Evolutionary conservation across 2,888 invertebrate genomes (phyloP).

Genomic region (Hyppa rectilinea): DNA sequence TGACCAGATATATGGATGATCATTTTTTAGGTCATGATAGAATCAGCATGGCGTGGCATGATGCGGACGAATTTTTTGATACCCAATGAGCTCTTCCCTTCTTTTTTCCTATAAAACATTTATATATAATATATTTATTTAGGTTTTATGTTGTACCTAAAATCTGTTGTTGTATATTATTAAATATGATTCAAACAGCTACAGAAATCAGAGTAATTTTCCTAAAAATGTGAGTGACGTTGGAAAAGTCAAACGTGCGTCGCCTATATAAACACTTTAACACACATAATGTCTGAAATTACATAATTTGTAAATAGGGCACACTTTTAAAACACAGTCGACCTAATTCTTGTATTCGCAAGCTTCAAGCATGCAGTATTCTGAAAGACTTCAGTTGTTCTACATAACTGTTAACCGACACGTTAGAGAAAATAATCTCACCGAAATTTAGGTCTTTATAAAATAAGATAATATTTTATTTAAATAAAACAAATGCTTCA

Average conservation of each 20-base stretch:
- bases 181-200: too few relatives aligned
- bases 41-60: too few relatives aligned
- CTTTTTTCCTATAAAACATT: too few relatives aligned
- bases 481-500: constrained; percentile 76
- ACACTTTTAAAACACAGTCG: constrained; percentile 66
- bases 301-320: constrained; percentile 70
- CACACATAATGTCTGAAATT: constrained; percentile 66
- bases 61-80: too few relatives aligned
- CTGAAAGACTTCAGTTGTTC: constrained; percentile 70
- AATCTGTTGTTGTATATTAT: too few relatives aligned
- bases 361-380: constrained; percentile 70
- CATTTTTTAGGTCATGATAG: too few relatives aligned
- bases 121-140: too few relatives aligned
- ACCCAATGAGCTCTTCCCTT: too few relatives aligned
- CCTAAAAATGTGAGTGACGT: constrained; percentile 29
- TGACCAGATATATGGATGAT: too few relatives aligned
- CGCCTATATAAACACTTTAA: constrained; percentile 54
- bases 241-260: constrained; percentile 38
- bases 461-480: constrained; percentile 76
- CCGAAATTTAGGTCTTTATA: constrained; percentile 82
- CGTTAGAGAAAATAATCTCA: constrained; percentile 73
- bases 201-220: constrained; percentile 10
- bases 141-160: too few relatives aligned
- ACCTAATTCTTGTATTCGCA: constrained; percentile 69
- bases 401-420: constrained; percentile 72